Base-by-base conservation (phyloP, 2,113 vertebrate species). In the Panthera leo region DNA sequence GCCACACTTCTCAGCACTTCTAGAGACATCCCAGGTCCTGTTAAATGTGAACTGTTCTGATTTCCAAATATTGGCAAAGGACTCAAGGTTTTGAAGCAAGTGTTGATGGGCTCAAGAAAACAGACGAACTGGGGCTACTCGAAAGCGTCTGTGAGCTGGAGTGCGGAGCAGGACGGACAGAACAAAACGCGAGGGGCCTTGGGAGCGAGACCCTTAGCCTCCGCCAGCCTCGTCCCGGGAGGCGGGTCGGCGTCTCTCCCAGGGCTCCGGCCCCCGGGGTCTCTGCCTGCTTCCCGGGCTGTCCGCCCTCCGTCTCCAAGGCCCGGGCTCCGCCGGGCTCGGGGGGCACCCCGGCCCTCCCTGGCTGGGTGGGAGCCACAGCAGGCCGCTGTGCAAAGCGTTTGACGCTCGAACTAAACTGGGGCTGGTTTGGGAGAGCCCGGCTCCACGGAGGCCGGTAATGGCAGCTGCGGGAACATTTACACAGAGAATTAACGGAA, bases 341-440 rank as follows among this genome's bases (percentile, higher is more conserved):
- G 1, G 23, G 70, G 48, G 85, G 29, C 2, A 6, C 27, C 68
- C 5, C 27, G 1, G 9, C 55, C 73, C 58, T 73, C 34, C 19
- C 3, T 15, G 42, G 34, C 98, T 97, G 55, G 29, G 70, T 84
- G 89, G 93, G 96, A 85, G 15, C 34, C 97, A 79, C 89, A 92
- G 95, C 48, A 78, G 87, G 95, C 96, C 96, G 98, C 97, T 97
- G 97, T 80, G 97, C 89, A 92, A 97, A 97, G 96, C 95, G 96
- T 98, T 98, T 98, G 97, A 96, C 97, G 98, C 97, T 98, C 98
- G 98, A 97, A 98, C 97, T 94, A 97, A 98, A 97, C 97, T 55
- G 75, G 92, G 97, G 90, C 95, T 91, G 97, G 94, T 98, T 97
- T 98, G 98, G 98, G 98, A 98, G 98, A 98, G 97, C 98, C 96